Conservation (phyloP, 1,140 invertebrate species). For the Orius insidiosus region DNA sequence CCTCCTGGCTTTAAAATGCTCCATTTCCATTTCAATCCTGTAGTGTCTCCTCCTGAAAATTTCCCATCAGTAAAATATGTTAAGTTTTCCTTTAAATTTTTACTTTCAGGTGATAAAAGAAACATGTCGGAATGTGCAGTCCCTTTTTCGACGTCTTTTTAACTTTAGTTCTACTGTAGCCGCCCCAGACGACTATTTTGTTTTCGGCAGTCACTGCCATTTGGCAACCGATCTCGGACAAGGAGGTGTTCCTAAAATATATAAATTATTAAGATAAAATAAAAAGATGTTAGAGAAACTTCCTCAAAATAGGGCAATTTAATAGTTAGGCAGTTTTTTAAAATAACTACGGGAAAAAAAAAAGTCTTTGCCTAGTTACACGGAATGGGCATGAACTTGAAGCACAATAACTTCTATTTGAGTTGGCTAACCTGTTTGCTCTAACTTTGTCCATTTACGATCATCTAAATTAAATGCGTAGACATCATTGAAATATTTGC, state of each 20-base stretch:
- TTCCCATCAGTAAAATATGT: no score
- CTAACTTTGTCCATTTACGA: slow-evolving; percentile 62
- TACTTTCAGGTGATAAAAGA: slow-evolving; percentile 49
- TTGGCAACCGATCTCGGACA: slow-evolving; percentile 52
- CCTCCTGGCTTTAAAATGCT: slow-evolving; percentile 47
- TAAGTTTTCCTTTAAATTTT: slow-evolving; percentile 21
- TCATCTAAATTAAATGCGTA: slow-evolving; percentile 65
- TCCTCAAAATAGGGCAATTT: no score
- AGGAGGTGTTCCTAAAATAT: slow-evolving; percentile 39
- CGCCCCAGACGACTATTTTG: slow-evolving; percentile 64
- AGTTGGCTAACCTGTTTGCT: no score
- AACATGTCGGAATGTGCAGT: slow-evolving; percentile 69
- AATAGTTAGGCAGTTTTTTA: no score
- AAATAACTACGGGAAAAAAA: no score
- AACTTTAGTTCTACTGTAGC: slow-evolving; percentile 63
- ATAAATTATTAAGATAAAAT: no score
- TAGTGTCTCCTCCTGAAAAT: slow-evolving; percentile 37
- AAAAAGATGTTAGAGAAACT: no score
- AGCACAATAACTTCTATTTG: no score
- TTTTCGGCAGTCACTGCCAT: slow-evolving; percentile 41
- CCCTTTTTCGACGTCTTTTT: slow-evolving; percentile 70
- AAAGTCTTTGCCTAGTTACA: no score
- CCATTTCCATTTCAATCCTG: slow-evolving; percentile 61
- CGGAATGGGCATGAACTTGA: no score
- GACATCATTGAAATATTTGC: slow-evolving; percentile 80